A percentile compares a stretch with the other conserved stretches of the same genome.
These are phyloP conservation scores for Heliconius erato DNA, from an alignment of 2,888 invertebrate genomes.

Conservation along the genomic window DNA sequence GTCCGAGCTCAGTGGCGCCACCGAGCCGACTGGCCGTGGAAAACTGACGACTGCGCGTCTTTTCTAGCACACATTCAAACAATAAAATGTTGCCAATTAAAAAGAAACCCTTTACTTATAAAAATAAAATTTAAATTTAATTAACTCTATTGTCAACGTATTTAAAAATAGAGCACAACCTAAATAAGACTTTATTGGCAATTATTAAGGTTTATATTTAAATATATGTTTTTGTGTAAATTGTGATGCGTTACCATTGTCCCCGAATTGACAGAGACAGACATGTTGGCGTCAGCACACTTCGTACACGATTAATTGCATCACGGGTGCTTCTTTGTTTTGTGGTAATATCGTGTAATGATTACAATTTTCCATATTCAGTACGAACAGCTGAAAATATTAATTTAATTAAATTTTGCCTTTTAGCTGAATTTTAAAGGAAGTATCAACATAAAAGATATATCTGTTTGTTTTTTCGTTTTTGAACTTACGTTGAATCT, in stretches of 20 bases:
- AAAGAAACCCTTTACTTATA: slow-evolving; percentile 53
- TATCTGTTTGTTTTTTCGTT: too few relatives aligned
- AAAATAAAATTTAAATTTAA: slow-evolving; percentile 57
- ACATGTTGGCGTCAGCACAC: slow-evolving; percentile 73
- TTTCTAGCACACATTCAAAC: slow-evolving; percentile 59
- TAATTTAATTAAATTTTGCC: background rate
- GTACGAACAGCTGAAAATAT: background rate
- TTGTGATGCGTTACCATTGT: slow-evolving; percentile 60
- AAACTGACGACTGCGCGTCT: slow-evolving; percentile 74
- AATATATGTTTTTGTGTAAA: slow-evolving; percentile 34
- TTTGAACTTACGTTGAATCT: too few relatives aligned
- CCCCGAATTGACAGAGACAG: slow-evolving; percentile 73
- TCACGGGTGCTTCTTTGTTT: slow-evolving; percentile 31
- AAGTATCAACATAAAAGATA: too few relatives aligned
- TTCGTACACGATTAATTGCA: slow-evolving; percentile 50
- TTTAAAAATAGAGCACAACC: slow-evolving; percentile 49
- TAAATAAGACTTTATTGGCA: slow-evolving; percentile 25
- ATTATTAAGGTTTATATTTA: slow-evolving; percentile 54
- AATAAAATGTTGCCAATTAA: slow-evolving; percentile 49
- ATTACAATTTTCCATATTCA: slow-evolving; percentile 14
- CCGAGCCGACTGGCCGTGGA: slow-evolving; percentile 70
- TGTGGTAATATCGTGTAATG: slow-evolving; percentile 17
- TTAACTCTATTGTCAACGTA: slow-evolving; percentile 41
- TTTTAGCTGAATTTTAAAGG: background rate
- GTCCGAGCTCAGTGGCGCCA: slow-evolving; percentile 76